A percentile compares a stretch with the other conserved stretches of the same genome.
These are phyloP conservation scores for Trissoscelio sp. DNA, from an alignment of 2,888 invertebrate species.

Conservation along the genomic window DNA sequence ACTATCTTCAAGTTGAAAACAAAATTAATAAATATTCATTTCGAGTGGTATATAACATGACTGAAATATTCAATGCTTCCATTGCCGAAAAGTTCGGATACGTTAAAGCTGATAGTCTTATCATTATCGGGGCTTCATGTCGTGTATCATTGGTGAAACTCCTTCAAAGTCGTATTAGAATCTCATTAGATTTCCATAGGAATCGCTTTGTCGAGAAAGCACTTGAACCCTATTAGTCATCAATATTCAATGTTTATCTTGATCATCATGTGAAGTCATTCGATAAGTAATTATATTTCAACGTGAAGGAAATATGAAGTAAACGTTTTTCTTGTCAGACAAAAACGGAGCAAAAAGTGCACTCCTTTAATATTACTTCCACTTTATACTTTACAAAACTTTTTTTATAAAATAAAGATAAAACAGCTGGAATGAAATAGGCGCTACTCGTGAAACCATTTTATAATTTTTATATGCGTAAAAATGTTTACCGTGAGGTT, in stretches of 20 bases:
- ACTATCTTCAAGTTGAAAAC: constrained; percentile 28
- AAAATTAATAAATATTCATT: constrained; percentile 50
- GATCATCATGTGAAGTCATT: constrained; percentile 21
- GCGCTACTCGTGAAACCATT: no score
- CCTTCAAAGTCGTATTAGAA: constrained; percentile 60
- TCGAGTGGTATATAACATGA: constrained; percentile 21
- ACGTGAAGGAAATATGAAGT: not conserved
- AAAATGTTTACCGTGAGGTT: no score
- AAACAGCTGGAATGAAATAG: no score
- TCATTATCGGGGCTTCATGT: constrained; percentile 42
- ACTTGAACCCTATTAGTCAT: constrained; percentile 46
- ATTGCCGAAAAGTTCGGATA: constrained; percentile 33
- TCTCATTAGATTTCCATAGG: constrained; percentile 53
- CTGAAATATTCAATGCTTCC: constrained; percentile 40
- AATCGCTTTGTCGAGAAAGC: constrained; percentile 46
- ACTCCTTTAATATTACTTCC: not conserved
- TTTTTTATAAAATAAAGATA: not conserved
- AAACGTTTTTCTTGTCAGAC: not conserved
- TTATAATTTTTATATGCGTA: no score
- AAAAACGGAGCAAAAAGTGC: not conserved
- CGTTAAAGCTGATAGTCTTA: constrained; percentile 34
- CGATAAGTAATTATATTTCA: constrained; percentile 11
- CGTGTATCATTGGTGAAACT: constrained; percentile 58
- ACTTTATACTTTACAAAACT: no score
- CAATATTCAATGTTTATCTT: constrained; percentile 36